Evolutionary conservation across 1,140 invertebrate genomes (phyloP), one percentile per base, ranked within the genome.

Genomic region (Gonatopus flavifemur): DNA sequence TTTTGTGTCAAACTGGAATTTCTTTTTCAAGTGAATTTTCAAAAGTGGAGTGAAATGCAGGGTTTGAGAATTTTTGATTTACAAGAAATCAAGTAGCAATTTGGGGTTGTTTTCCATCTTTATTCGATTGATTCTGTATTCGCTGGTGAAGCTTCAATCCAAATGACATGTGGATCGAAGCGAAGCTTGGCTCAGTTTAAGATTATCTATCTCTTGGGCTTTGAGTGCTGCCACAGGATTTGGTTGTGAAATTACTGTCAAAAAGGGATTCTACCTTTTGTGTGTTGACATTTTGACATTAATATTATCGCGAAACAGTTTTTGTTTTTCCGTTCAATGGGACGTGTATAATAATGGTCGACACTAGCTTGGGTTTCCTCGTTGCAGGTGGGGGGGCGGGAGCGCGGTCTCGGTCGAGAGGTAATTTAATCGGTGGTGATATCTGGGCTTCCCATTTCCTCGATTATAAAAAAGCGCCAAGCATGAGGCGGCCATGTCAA

Each of bases 361-460:
- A 70, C 59, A 76, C 68, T 76, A 77, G 72, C 56, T 71, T 76
- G 62, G 74, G 75, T 72, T 76, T 76, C 71, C 74, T 76, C 71
- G 71, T 77, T 77, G 57, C 74, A 76, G 74, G 72, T 75, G 62
- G 74, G 75, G 70, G 72, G 73, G 69, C 67, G 64, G 52, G 62
- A 64, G 57, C 64, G 69, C 69, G 69, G 64, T 67, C 61, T 67
- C 64, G 64, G 62, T 66, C 66, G 57, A 65, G 64, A 59, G 63
- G 55, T 61, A 64, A 66, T 64, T 59, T 49, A 48, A 51, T 37
- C 35, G 52, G 43, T 51, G 66, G 59, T 46, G 62, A 70, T 59
- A 62, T 60, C 31, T 72, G 66, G 69, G 62, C 72, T 42, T 56
- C 71, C 39, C 70, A 73, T 72, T 76, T 73, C 70, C 68, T 73